Percentiles rank a stretch among this genome's conserved stretches.
Evolutionary conservation across 1,140 invertebrate species (phyloP).

Genomic region (Eueides isabella): DNA sequence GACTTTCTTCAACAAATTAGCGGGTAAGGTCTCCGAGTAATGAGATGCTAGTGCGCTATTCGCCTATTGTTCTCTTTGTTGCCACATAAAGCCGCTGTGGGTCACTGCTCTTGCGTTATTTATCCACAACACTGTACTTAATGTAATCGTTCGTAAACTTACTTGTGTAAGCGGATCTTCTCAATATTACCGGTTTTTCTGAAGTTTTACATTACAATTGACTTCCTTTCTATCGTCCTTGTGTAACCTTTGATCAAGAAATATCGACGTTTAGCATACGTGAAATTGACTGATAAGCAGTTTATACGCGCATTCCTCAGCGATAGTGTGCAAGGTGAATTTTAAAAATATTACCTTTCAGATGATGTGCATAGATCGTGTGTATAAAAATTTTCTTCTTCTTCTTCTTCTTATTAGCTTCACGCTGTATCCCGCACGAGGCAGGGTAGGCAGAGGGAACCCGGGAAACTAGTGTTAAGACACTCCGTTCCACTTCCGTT

Average conservation of each 20-base stretch:
- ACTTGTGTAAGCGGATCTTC: slow-evolving; percentile 43
- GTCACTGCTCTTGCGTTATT: slow-evolving; percentile 43
- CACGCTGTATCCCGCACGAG: no score
- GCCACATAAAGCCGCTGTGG: slow-evolving; percentile 24
- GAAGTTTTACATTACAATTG: slow-evolving; percentile 1
- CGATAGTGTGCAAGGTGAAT: slow-evolving; percentile 25
- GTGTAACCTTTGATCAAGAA: slow-evolving; percentile 14
- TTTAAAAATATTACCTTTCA: neutral
- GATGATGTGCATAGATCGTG: neutral
- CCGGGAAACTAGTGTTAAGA: no score
- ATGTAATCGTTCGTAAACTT: slow-evolving; percentile 50
- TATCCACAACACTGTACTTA: slow-evolving; percentile 41
- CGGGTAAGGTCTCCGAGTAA: slow-evolving; percentile 17
- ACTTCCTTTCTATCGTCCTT: slow-evolving; percentile 17
- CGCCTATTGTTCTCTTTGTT: slow-evolving; percentile 31
- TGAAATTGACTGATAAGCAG: slow-evolving; percentile 43
- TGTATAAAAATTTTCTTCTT: no score
- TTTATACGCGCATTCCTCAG: slow-evolving; percentile 45
- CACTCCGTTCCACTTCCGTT: no score
- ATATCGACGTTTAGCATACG: neutral
- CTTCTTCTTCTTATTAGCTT: no score
- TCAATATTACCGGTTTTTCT: slow-evolving; percentile 18
- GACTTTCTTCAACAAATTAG: slow-evolving; percentile 26
- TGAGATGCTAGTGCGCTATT: slow-evolving; percentile 21
- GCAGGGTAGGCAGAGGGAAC: no score